These are phyloP conservation scores for Acanthoscelides obtectus DNA, from an alignment of 2,888 invertebrate species.

Conservation along the genomic window DNA sequence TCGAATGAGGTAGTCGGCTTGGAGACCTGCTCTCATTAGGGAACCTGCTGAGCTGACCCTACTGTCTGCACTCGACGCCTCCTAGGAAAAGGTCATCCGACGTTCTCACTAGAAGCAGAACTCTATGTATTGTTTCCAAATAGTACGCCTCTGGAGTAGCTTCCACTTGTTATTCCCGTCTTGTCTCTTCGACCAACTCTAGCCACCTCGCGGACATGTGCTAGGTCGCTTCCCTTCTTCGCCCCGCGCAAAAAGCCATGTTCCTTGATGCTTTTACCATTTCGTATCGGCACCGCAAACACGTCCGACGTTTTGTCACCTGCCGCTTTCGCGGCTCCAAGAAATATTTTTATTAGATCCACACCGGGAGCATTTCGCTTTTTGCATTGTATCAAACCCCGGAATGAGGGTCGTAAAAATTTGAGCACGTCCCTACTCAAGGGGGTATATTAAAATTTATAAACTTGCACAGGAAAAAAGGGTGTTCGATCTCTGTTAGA, in stretches of 20 bases:
- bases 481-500: not conserved
- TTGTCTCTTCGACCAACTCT: not conserved
- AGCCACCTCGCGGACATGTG: not conserved
- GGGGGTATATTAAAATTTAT: not conserved
- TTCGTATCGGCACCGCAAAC: not conserved
- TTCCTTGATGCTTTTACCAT: not conserved
- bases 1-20: too few relatives aligned
- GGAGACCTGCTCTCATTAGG: too few relatives aligned
- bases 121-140: too few relatives aligned
- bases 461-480: not conserved
- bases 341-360: not conserved
- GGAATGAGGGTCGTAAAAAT: not conserved
- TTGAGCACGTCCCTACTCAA: not conserved
- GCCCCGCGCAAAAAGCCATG: not conserved
- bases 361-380: not conserved
- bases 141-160: too few relatives aligned
- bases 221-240: not conserved
- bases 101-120: too few relatives aligned
- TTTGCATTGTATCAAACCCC: not conserved
- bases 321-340: not conserved
- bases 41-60: too few relatives aligned
- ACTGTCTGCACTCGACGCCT: too few relatives aligned
- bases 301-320: not conserved
- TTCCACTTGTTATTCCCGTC: not conserved
- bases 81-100: too few relatives aligned